Conservation (phyloP, 2,888 invertebrate genomes). For the Carabus problematicus region DNA sequence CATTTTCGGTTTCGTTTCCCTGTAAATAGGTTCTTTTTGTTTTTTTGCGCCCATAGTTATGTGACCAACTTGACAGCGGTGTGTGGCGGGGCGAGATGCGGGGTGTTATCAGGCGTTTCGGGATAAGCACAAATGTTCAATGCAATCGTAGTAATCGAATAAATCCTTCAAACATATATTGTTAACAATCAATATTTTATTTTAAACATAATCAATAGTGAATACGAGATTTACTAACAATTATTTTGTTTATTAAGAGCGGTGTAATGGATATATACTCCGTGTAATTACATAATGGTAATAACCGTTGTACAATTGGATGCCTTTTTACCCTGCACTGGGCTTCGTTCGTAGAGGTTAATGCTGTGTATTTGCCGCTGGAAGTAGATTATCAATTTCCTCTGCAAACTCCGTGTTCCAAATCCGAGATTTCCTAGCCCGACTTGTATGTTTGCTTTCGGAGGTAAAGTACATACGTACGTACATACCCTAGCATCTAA, state of each 20-base stretch:
- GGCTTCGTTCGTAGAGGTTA: not conserved
- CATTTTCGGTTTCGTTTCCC: constrained; percentile 19
- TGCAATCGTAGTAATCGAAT: no score
- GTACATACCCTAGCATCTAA: not conserved
- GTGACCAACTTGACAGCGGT: no score
- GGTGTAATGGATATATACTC: no score
- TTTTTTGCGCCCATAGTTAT: constrained; percentile 7
- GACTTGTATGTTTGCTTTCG: constrained; percentile 38
- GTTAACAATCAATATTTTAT: no score
- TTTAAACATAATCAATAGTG: no score
- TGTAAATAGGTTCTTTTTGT: constrained; percentile 27
- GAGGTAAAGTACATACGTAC: constrained; percentile 23
- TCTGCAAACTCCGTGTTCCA: constrained; percentile 34
- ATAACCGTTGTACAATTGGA: constrained; percentile 13
- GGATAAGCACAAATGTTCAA: not conserved
- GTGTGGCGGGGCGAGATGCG: no score
- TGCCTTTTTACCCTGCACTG: no score
- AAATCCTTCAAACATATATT: no score
- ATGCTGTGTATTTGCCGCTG: constrained; percentile 28
- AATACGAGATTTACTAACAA: no score
- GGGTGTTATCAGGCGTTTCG: no score
- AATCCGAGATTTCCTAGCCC: constrained; percentile 39
- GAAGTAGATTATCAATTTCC: constrained; percentile 41
- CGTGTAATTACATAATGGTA: no score
- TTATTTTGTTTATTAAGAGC: no score